Base-by-base conservation (phyloP, 2,797 vertebrate genomes). In the Sebastes baramenuke region DNA sequence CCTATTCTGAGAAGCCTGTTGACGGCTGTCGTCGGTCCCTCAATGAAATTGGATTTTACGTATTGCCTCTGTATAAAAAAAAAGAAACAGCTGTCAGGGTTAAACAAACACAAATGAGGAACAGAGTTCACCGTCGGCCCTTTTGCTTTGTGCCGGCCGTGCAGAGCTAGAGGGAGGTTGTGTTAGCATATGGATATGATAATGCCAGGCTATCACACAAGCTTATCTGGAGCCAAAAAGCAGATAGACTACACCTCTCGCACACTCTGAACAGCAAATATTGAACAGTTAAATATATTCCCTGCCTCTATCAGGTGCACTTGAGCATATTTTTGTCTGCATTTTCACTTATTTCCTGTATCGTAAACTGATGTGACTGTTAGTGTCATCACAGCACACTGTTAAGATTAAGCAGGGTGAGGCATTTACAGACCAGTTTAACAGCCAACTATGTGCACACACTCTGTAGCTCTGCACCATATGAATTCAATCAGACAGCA, bases 131-230 rank as follows among this genome's bases (percentile, higher is more conserved):
- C 49, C 3, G 3, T 32, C 8, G 62, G 81, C 30, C 30, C 32
- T 65, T 56, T 27, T 8, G 62, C 82, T 87, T 84, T 80, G 77
- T 83, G 67, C 38, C 42, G 25, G 49, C 62, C 2, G 12, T 62
- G 70, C 54, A 34, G 74, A 65, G 34, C 2, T 12, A 79, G 10
- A 29, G 65, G 80, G 56, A 36, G 32, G 36, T 52, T 80, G 83
- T n/a, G 49, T 83, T 65, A 72, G 74, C 79, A 54, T 77, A 75
- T 82, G 67, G 70, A 79, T 77, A 32, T 87, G 88, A 88, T 87
- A 77, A 74, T 61, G 59, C 18, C 12, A 24, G 46, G 30, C 54
- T 76, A 79, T 87, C 55, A 3, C 27, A 34, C 59, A 4, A 32
- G 10, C 81, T 89, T 83, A 89, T 92, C 90, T 83, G 61, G 1